Evolutionary conservation across 1,140 invertebrate genomes (phyloP).

Genomic region (Caenorhabditis briggsae): DNA sequence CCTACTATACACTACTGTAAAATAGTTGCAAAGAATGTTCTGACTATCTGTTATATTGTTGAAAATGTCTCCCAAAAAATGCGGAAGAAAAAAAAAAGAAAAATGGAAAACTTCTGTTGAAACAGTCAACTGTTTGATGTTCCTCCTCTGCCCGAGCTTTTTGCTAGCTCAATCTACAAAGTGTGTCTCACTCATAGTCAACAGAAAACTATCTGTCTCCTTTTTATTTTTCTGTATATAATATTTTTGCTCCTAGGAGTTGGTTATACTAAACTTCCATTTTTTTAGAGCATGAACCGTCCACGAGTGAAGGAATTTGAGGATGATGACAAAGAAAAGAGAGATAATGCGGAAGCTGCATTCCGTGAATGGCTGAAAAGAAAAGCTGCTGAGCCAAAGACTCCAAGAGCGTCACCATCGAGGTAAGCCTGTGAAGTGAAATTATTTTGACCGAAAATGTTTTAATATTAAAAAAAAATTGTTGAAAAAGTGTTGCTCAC

Average conservation of each 20-base stretch:
- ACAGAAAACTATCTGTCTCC: slow-evolving; percentile 15
- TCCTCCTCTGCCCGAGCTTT: slow-evolving; percentile 29
- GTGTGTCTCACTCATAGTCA: slow-evolving; percentile 34
- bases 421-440: slow-evolving; percentile 18
- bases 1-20: slow-evolving; percentile 6
- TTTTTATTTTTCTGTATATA: background rate
- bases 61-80: slow-evolving; percentile 35
- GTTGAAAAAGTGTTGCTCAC: too few species aligned
- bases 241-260: background rate
- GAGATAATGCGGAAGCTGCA: slow-evolving; percentile 55
- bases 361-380: slow-evolving; percentile 61
- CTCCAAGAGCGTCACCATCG: slow-evolving; percentile 61
- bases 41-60: slow-evolving; percentile 9
- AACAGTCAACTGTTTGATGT: slow-evolving; percentile 45
- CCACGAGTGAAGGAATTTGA: slow-evolving; percentile 34
- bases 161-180: slow-evolving; percentile 20
- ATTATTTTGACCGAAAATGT: background rate
- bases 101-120: slow-evolving; percentile 15
- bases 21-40: slow-evolving; percentile 13
- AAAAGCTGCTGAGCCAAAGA: slow-evolving; percentile 52
- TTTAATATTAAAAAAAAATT: too few species aligned
- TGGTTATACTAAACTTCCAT: background rate
- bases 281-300: slow-evolving; percentile 52
- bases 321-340: slow-evolving; percentile 58
- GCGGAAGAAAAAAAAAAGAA: background rate